phyloP scores from a whole-genome alignment of 1,140 invertebrate genomes.

The Drosophila arawakana region DNA sequence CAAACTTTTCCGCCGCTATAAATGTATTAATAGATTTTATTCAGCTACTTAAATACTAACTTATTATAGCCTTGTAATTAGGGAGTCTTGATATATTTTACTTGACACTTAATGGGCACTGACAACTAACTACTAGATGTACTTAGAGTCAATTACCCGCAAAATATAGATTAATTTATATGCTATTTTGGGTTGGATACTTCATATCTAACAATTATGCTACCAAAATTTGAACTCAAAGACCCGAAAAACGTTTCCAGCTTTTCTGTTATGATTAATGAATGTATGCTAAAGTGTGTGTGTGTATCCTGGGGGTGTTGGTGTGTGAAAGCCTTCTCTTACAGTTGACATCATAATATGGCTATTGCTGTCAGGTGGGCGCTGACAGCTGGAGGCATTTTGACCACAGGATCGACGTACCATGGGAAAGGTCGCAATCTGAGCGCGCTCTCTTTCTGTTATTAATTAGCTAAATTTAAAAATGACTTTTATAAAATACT shows the following conservation, averaged over 20 bases:
- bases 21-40: background rate
- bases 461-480: constrained; percentile 62
- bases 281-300: constrained; percentile 34
- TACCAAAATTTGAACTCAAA: constrained; percentile 56
- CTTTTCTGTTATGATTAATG: constrained; percentile 72
- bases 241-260: constrained; percentile 43
- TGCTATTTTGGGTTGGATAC: constrained; percentile 31
- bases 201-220: constrained; percentile 68
- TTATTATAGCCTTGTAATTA: background rate
- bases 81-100: background rate
- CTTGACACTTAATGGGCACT: background rate
- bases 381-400: constrained; percentile 53
- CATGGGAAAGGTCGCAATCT: constrained; percentile 34
- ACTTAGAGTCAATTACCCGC: constrained; percentile 75
- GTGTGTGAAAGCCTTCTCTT: constrained; percentile 19
- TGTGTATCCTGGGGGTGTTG: background rate
- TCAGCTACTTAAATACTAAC: background rate
- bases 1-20: background rate
- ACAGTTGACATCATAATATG: constrained; percentile 74
- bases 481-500: constrained; percentile 24
- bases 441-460: constrained; percentile 2
- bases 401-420: constrained; percentile 12
- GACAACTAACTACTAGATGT: constrained; percentile 29
- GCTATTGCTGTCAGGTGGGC: constrained; percentile 61
- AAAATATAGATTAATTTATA: constrained; percentile 69